A percentile compares a stretch with the other conserved stretches of the same genome.
Conservation (phyloP, 2,888 invertebrate genomes). For the Rhingia campestris region DNA sequence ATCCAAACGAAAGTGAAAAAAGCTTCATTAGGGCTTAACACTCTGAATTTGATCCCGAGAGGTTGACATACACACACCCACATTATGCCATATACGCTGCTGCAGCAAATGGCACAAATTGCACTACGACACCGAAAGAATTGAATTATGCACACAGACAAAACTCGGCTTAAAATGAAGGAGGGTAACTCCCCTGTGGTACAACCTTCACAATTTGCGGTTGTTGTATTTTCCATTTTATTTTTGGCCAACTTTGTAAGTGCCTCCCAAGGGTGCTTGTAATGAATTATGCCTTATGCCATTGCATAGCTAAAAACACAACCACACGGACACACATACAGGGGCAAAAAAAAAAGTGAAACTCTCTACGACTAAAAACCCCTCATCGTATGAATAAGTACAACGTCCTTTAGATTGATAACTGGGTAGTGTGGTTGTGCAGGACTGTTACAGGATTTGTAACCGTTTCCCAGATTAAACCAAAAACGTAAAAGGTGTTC, state of each 20-base stretch:
- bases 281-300: conserved; percentile 49
- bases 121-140: neutral
- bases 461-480: conserved; percentile 36
- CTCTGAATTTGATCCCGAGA: neutral
- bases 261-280: conserved; percentile 43
- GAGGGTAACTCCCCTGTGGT: conserved; percentile 42
- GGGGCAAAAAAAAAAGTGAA: neutral
- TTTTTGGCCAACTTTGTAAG: conserved; percentile 39
- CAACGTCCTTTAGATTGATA: conserved; percentile 15
- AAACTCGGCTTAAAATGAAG: neutral
- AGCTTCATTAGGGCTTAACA: neutral
- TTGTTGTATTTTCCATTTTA: conserved; percentile 45
- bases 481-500: conserved; percentile 2
- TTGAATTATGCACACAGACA: conserved; percentile 1
- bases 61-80: neutral
- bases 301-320: conserved; percentile 20
- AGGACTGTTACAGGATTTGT: neutral
- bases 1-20: neutral
- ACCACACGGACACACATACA: neutral
- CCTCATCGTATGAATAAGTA: conserved; percentile 58
- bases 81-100: neutral
- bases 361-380: conserved; percentile 26
- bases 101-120: conserved; percentile 17
- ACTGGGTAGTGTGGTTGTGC: neutral
- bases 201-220: conserved; percentile 50